A percentile compares a stretch with the other conserved stretches of the same genome.
Evolutionary conservation across 2,113 vertebrate species (phyloP).

Genomic region (Tragelaphus scriptus): DNA sequence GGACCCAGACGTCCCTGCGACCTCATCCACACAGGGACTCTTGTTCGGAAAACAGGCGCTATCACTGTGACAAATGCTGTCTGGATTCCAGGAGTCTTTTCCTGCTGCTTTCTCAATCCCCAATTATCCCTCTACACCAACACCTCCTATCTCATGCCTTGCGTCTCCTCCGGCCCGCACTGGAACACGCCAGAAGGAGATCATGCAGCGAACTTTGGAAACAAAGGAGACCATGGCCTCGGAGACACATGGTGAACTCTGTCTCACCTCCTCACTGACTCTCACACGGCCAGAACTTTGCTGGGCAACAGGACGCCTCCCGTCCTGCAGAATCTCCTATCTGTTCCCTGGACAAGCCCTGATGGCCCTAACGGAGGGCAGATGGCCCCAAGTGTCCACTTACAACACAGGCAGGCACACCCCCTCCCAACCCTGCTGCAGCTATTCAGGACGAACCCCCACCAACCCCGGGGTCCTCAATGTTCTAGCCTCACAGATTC

Average conservation of each 20-base stretch:
- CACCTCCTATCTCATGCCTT: background rate
- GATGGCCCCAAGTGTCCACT: background rate
- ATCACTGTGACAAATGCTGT: slow-evolving; percentile 43
- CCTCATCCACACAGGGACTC: slow-evolving; percentile 48
- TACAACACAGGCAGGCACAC: background rate
- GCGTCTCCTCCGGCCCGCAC: rapidly evolving
- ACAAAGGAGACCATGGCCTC: background rate
- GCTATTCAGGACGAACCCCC: background rate
- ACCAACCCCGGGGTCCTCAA: background rate
- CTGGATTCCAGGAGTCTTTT: slow-evolving; percentile 22
- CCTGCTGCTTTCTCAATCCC: background rate
- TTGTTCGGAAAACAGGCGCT: slow-evolving; percentile 46
- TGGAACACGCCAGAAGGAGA: background rate
- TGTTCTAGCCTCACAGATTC: background rate
- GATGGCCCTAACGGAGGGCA: too few relatives aligned
- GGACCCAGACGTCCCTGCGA: background rate
- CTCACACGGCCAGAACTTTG: background rate
- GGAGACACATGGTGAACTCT: background rate
- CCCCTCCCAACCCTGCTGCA: background rate
- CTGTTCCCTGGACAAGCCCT: background rate
- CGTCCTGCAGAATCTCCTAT: background rate
- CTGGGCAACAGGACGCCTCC: background rate
- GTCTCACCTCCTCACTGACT: background rate
- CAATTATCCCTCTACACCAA: background rate
- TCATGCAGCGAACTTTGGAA: background rate